phyloP scores from a whole-genome alignment of 1,140 invertebrate species.

The Mylabris phalerata region DNA sequence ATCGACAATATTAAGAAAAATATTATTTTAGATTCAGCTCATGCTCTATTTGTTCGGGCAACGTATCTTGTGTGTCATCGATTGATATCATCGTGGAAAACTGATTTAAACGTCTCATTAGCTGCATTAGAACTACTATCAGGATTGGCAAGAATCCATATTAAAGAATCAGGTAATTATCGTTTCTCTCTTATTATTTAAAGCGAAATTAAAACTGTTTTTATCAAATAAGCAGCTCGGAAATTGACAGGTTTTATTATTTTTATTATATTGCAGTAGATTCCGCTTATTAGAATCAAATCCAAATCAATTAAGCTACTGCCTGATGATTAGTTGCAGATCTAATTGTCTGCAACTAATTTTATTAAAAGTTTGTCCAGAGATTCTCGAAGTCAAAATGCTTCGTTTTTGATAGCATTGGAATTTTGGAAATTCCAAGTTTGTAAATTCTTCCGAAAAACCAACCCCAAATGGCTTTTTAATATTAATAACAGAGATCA shows the following conservation, averaged over 20 bases:
- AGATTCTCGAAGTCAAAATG: no score
- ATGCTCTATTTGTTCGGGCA: constrained; percentile 81
- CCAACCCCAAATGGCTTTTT: no score
- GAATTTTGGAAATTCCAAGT: no score
- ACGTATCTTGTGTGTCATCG: constrained; percentile 91
- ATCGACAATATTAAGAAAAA: not conserved
- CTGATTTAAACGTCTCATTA: constrained; percentile 88
- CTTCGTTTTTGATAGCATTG: no score
- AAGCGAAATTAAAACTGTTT: not conserved
- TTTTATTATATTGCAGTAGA: no score
- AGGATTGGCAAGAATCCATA: constrained; percentile 78
- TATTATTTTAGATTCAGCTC: constrained; percentile 60
- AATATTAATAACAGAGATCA: no score
- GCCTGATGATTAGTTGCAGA: no score
- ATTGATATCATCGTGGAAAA: constrained; percentile 92
- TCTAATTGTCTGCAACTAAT: no score
- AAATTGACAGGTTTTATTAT: constrained; percentile 27
- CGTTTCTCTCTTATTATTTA: not conserved
- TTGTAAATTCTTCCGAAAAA: no score
- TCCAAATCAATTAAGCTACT: no score
- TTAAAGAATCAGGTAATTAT: constrained; percentile 70
- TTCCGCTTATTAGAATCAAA: no score
- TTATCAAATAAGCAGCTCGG: constrained; percentile 24
- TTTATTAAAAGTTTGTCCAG: no score
- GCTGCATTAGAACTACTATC: constrained; percentile 88